These are phyloP conservation scores for Galendromus occidentalis DNA, from an alignment of 1,140 invertebrate species.

Conservation along the genomic window DNA sequence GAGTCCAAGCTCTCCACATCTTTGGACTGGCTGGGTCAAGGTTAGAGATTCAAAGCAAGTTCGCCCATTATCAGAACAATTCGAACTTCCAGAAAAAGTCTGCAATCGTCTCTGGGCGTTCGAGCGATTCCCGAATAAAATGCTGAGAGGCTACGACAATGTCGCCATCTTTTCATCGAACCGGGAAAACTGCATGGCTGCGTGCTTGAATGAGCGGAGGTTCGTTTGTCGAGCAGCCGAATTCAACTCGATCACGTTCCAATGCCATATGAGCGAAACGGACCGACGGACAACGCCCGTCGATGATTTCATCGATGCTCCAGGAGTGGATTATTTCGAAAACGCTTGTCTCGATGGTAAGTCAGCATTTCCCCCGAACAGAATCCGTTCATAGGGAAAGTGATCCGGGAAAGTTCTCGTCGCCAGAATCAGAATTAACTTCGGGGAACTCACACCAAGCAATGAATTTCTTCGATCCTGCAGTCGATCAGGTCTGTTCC, in stretches of 20 bases:
- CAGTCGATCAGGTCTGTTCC: slow-evolving; percentile 55
- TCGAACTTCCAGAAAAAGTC: slow-evolving; percentile 47
- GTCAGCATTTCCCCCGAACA: not conserved
- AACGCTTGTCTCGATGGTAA: slow-evolving; percentile 71
- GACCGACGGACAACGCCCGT: slow-evolving; percentile 52
- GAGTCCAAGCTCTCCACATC: no score
- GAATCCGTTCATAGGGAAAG: no score
- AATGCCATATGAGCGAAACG: slow-evolving; percentile 68
- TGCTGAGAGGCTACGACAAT: slow-evolving; percentile 68
- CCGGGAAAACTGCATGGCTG: slow-evolving; percentile 73
- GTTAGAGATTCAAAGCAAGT: not conserved
- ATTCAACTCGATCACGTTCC: slow-evolving; percentile 75
- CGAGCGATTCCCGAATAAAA: slow-evolving; percentile 73
- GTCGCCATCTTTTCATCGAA: slow-evolving; percentile 76
- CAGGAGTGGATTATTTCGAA: slow-evolving; percentile 83
- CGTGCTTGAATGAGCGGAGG: slow-evolving; percentile 72
- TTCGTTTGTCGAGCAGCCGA: slow-evolving; percentile 77
- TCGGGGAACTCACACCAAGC: not conserved
- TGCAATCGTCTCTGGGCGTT: slow-evolving; percentile 77
- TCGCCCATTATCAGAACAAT: not conserved
- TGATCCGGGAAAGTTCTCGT: no score
- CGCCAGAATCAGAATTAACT: no score
- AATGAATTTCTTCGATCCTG: slow-evolving; percentile 14
- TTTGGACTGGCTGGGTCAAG: not conserved
- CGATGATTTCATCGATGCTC: slow-evolving; percentile 56